These are phyloP conservation scores for Macheiramphus alcinus DNA, from an alignment of 2,113 vertebrate genomes.

Conservation along the genomic window DNA sequence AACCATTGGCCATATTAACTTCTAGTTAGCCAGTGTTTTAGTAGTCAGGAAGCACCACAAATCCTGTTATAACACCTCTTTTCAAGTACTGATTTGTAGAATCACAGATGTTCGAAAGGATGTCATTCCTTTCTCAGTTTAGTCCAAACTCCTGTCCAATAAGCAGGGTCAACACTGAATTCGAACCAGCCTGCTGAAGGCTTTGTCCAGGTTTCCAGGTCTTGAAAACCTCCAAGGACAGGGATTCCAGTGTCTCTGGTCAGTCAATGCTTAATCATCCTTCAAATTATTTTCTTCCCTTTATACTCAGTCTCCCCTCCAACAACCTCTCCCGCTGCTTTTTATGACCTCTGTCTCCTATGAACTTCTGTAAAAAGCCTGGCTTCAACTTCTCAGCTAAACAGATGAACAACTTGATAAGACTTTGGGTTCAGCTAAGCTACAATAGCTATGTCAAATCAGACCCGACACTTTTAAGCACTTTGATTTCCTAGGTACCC, in stretches of 20 bases:
- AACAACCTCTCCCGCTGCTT: neutral
- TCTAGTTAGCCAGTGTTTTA: neutral
- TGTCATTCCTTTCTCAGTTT: neutral
- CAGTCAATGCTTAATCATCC: neutral
- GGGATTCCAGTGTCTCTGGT: neutral
- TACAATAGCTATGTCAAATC: neutral
- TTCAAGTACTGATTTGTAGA: neutral
- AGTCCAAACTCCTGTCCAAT: neutral
- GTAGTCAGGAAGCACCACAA: neutral
- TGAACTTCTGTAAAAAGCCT: neutral
- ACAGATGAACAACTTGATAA: neutral
- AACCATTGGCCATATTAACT: fast-evolving
- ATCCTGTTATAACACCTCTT: neutral
- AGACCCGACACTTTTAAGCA: neutral
- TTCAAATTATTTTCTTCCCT: neutral
- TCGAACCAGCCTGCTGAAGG: neutral
- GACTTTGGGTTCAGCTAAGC: neutral
- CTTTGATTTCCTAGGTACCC: neutral
- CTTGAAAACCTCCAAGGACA: neutral
- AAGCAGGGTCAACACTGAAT: neutral
- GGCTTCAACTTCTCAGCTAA: neutral
- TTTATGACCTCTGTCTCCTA: neutral
- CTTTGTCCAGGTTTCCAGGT: neutral
- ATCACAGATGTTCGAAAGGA: neutral
- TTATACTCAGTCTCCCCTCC: neutral